Percentiles rank a stretch among this genome's conserved stretches.
These are phyloP conservation scores for Patella vulgata DNA, from an alignment of 1,140 invertebrate genomes.

Conservation along the genomic window DNA sequence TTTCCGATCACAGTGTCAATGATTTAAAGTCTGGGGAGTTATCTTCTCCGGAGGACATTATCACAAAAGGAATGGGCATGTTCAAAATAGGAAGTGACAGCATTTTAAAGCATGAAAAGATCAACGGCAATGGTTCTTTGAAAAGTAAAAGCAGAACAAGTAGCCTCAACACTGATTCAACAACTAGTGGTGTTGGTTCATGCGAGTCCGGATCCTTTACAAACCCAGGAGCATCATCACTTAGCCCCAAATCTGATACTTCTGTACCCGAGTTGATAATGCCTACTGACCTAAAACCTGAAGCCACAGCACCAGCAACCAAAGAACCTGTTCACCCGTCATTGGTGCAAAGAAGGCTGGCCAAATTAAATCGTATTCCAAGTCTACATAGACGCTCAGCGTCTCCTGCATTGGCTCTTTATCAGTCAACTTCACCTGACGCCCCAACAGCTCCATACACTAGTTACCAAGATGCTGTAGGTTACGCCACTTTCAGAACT, in stretches of 20 bases:
- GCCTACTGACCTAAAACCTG: constrained; percentile 17
- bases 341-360: constrained; percentile 48
- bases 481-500: constrained; percentile 82
- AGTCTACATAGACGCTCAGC: constrained; percentile 43
- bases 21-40: no score
- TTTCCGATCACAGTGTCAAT: no score
- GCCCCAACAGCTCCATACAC: constrained; percentile 35
- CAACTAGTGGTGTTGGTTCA: constrained; percentile 79
- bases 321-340: constrained; percentile 57
- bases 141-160: constrained; percentile 64
- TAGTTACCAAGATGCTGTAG: constrained; percentile 71
- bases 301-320: constrained; percentile 16
- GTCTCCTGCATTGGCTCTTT: constrained; percentile 17
- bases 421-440: constrained; percentile 10
- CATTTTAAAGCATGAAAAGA: background rate
- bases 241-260: constrained; percentile 50
- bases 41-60: no score
- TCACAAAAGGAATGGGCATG: no score
- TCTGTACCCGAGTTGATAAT: constrained; percentile 37
- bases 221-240: constrained; percentile 22
- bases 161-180: constrained; percentile 76
- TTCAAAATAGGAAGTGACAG: constrained; percentile 27
- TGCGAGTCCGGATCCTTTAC: constrained; percentile 77
- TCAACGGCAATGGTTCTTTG: constrained; percentile 48
- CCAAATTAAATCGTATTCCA: constrained; percentile 57